These are phyloP conservation scores for Dromas ardeola DNA, from an alignment of 2,113 vertebrate species.

Conservation along the genomic window DNA sequence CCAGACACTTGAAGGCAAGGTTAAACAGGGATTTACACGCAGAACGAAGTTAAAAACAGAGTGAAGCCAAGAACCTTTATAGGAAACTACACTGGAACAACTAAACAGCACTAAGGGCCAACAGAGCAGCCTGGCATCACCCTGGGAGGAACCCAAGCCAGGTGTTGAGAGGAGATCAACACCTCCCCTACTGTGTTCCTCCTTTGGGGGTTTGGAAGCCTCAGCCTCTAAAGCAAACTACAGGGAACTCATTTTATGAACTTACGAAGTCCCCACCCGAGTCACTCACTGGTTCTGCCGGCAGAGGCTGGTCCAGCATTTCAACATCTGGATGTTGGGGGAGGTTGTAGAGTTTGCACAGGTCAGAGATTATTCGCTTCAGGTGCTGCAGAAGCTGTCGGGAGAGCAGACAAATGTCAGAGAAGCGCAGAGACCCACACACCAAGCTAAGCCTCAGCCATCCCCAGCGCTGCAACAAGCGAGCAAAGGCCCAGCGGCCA, in stretches of 20 bases:
- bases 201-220: background rate
- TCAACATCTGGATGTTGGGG: slow-evolving; percentile 97
- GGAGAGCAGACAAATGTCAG: background rate
- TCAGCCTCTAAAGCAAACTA: background rate
- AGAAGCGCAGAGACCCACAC: accelerated
- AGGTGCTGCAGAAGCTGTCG: slow-evolving; percentile 92
- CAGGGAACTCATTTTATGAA: background rate
- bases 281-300: slow-evolving; percentile 85
- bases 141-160: background rate
- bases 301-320: slow-evolving; percentile 96
- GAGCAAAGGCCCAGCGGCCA: background rate
- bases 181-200: background rate
- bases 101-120: background rate
- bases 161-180: background rate
- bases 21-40: background rate
- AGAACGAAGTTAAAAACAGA: background rate
- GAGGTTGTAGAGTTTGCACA: slow-evolving; percentile 97
- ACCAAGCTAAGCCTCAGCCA: accelerated
- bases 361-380: slow-evolving; percentile 95
- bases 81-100: background rate
- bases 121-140: accelerated
- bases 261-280: accelerated
- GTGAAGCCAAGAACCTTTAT: background rate
- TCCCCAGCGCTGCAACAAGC: accelerated
- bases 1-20: background rate